These are phyloP conservation scores for Pomacea canaliculata DNA, from an alignment of 2,888 invertebrate genomes.

Conservation along the genomic window DNA sequence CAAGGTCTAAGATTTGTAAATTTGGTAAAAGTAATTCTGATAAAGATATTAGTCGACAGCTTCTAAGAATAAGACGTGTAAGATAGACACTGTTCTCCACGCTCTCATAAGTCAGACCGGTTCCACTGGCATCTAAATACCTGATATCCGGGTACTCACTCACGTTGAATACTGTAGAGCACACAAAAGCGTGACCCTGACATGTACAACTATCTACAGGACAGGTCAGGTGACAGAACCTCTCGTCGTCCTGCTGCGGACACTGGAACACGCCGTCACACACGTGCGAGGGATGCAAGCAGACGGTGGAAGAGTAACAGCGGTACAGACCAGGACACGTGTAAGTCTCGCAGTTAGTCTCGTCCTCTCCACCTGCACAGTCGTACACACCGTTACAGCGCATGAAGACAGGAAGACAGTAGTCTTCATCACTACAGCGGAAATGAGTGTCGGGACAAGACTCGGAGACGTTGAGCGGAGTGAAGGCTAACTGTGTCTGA, in stretches of 20 bases:
- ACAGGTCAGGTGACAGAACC: constrained; percentile 8
- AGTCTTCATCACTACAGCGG: too few relatives aligned
- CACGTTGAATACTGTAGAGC: not conserved
- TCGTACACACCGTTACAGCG: constrained; percentile 21
- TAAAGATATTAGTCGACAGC: not conserved
- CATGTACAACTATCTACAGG: constrained; percentile 7
- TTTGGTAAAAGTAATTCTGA: not conserved
- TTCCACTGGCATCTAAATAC: constrained; percentile 14
- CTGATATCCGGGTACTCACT: not conserved
- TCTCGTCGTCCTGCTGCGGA: constrained; percentile 20
- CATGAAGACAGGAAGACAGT: too few relatives aligned
- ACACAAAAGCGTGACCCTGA: constrained; percentile 13
- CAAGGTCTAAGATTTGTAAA: constrained; percentile 6
- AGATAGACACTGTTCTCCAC: constrained; percentile 4
- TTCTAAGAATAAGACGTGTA: constrained; percentile 1
- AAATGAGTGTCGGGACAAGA: too few relatives aligned
- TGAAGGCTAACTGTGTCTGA: too few relatives aligned
- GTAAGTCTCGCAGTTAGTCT: constrained; percentile 5
- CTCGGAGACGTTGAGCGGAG: too few relatives aligned
- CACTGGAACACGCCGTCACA: constrained; percentile 22
- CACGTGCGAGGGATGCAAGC: constrained; percentile 17
- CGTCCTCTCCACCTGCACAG: constrained; percentile 18
- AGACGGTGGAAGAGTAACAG: constrained; percentile 10
- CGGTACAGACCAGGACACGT: constrained; percentile 14
- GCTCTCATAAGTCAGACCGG: not conserved